Conservation (phyloP, 23 tunicate genomes). For the Botrylloides violaceus region DNA sequence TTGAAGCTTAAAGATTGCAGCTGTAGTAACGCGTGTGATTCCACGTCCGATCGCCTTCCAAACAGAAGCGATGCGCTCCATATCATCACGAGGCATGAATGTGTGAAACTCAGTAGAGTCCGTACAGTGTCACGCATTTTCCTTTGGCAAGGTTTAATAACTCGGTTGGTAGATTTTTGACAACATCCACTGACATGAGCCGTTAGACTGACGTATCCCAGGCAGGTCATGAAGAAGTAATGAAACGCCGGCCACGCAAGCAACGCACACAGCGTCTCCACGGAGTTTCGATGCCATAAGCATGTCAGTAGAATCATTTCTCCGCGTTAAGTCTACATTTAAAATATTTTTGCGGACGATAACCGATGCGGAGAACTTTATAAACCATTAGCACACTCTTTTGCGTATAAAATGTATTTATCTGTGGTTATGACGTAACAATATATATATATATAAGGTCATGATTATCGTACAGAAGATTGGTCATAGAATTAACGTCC, state of each 20-base stretch:
- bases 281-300: slow-evolving; percentile 46
- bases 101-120: slow-evolving; percentile 34
- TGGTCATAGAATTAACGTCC: too few relatives aligned
- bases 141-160: slow-evolving; percentile 32
- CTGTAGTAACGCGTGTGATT: slow-evolving; percentile 55
- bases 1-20: slow-evolving; percentile 50
- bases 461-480: too few relatives aligned
- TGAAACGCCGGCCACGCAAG: slow-evolving; percentile 45
- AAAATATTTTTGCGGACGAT: too few relatives aligned
- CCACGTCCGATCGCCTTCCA: slow-evolving; percentile 36
- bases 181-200: slow-evolving; percentile 49
- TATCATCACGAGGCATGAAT: slow-evolving; percentile 24
- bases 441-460: too few relatives aligned
- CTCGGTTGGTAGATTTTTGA: slow-evolving; percentile 9
- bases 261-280: slow-evolving; percentile 36
- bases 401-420: too few relatives aligned
- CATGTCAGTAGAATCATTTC: slow-evolving; percentile 68
- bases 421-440: too few relatives aligned
- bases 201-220: slow-evolving; percentile 43
- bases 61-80: slow-evolving; percentile 39
- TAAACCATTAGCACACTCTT: too few relatives aligned
- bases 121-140: slow-evolving; percentile 41
- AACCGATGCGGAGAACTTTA: too few relatives aligned
- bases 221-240: slow-evolving; percentile 32
- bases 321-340: background rate